A percentile compares a stretch with the other conserved stretches of the same genome.
Evolutionary conservation across 1,140 invertebrate genomes (phyloP).

Genomic region (Drosophila ambigua): DNA sequence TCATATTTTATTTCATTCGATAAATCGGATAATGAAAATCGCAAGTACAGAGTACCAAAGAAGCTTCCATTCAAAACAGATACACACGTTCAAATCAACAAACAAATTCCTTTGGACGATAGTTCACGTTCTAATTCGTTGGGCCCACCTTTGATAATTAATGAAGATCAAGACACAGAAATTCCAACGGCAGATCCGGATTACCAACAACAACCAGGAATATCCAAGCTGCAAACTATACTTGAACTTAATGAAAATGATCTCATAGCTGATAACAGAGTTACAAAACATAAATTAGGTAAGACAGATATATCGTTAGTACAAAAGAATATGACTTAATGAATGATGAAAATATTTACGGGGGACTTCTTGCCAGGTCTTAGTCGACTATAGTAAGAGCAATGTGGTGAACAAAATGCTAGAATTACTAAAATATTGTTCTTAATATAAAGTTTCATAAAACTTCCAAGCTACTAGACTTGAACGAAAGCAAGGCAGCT

Average conservation of each 20-base stretch:
- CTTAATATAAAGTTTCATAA: no score
- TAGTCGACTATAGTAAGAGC: no score
- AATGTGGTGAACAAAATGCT: constrained; percentile 39
- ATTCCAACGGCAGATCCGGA: constrained; percentile 26
- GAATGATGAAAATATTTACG: background rate
- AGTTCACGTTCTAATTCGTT: background rate
- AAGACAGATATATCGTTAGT: background rate
- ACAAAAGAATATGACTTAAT: background rate
- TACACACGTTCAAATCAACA: background rate
- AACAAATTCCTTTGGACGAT: background rate
- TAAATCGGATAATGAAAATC: constrained; percentile 42
- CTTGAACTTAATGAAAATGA: constrained; percentile 63
- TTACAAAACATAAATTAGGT: background rate
- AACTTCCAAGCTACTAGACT: no score
- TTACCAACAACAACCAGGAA: constrained; percentile 37
- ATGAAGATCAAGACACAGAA: constrained; percentile 37
- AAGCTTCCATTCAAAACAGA: constrained; percentile 26
- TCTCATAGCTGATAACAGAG: background rate
- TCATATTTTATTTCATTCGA: constrained; percentile 67
- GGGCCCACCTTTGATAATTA: background rate
- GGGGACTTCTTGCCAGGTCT: no score
- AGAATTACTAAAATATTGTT: no score
- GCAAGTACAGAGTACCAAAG: constrained; percentile 57
- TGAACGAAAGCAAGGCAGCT: no score
- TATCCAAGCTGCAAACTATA: constrained; percentile 60